phyloP scores from a whole-genome alignment of 2,113 vertebrate genomes.

The Mirza zaza region DNA sequence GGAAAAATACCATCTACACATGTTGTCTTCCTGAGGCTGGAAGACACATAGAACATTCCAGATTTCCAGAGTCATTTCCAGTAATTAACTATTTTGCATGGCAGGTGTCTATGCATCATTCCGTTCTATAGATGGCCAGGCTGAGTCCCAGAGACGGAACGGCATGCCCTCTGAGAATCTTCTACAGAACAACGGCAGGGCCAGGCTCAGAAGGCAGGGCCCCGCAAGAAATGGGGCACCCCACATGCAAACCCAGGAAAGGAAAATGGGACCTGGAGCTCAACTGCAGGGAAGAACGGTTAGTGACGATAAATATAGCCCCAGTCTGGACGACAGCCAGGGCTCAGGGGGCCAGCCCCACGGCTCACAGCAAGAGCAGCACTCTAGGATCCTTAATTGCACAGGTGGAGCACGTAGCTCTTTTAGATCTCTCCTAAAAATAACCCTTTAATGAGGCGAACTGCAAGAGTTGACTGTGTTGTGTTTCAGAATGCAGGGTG shows the following conservation, averaged over 20 bases:
- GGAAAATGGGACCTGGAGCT: background rate
- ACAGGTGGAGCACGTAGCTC: conserved; percentile 33
- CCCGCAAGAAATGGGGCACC: background rate
- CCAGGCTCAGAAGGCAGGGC: conserved; percentile 9
- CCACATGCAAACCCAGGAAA: conserved; percentile 6
- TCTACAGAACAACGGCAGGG: background rate
- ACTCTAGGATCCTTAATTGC: conserved; percentile 5
- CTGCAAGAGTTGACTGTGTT: background rate
- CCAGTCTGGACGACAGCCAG: conserved; percentile 25
- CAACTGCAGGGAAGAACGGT: background rate
- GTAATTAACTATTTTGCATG: background rate
- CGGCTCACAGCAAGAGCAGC: background rate
- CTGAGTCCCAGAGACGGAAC: conserved; percentile 25
- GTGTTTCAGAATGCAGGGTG: conserved; percentile 28
- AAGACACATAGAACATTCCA: background rate
- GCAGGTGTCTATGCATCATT: background rate
- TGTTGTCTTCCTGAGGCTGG: background rate
- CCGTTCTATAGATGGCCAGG: conserved; percentile 20
- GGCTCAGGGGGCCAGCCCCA: background rate
- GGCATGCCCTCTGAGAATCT: conserved; percentile 33
- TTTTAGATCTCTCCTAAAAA: conserved; percentile 58
- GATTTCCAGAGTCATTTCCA: background rate
- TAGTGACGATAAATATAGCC: conserved; percentile 64
- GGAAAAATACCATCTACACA: background rate
- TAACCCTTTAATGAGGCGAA: conserved; percentile 17